phyloP scores from a whole-genome alignment of 92 coral and sea anemone genomes.

The Zoanthus gigantus region DNA sequence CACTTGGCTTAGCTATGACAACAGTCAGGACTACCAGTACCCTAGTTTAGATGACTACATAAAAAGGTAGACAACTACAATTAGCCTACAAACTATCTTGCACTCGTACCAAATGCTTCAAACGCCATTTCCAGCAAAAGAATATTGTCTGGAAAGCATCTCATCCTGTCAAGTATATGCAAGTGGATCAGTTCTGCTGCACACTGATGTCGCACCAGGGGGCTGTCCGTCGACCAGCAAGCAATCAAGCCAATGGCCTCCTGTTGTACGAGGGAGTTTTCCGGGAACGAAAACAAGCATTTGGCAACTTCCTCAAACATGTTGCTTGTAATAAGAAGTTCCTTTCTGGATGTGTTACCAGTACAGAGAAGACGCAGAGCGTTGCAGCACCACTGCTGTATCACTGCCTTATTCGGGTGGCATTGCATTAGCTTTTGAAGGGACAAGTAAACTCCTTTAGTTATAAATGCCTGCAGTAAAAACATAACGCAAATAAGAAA shows the following conservation, averaged over 20 bases:
- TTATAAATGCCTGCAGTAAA: constrained; percentile 63
- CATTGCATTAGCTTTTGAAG: constrained; percentile 72
- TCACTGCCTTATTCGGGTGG: constrained; percentile 56
- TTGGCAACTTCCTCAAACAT: constrained; percentile 65
- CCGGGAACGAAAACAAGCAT: constrained; percentile 44
- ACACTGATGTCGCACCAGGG: constrained; percentile 86
- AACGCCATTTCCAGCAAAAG: constrained; percentile 84
- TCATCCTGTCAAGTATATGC: constrained; percentile 67
- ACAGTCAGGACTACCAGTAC: too few relatives aligned
- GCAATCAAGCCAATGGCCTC: constrained; percentile 90
- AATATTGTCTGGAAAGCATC: constrained; percentile 37
- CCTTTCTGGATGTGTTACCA: constrained; percentile 64
- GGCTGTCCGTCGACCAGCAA: constrained; percentile 82
- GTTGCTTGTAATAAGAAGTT: constrained; percentile 68
- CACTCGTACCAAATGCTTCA: constrained; percentile 86
- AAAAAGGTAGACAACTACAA: too few relatives aligned
- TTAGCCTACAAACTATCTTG: not conserved
- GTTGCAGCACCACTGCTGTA: constrained; percentile 84
- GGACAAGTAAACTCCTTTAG: constrained; percentile 76
- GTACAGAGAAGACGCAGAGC: constrained; percentile 72
- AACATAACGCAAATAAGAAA: not conserved
- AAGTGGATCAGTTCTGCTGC: constrained; percentile 78
- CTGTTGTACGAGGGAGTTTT: constrained; percentile 68
- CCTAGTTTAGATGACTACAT: too few relatives aligned
- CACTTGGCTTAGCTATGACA: too few relatives aligned